Conservation (phyloP, 2,113 vertebrate genomes). For the Caloenas nicobarica region DNA sequence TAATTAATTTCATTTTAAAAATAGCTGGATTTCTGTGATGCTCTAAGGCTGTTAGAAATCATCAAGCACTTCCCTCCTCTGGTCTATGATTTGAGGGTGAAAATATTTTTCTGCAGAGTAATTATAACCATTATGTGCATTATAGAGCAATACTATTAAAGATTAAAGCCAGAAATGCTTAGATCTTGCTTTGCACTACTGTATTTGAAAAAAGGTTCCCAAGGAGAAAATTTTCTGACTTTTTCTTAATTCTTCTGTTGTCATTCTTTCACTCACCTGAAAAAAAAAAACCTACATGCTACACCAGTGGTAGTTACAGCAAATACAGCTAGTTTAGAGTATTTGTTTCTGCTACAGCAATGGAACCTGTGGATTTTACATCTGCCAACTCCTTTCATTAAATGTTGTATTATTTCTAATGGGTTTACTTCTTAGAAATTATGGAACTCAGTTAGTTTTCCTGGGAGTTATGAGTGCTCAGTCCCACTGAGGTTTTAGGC, state of each 20-base stretch:
- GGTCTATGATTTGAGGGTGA: background rate
- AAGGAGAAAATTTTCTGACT: background rate
- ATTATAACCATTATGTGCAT: background rate
- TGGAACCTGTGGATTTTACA: background rate
- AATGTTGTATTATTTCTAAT: background rate
- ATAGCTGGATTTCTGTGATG: background rate
- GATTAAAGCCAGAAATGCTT: background rate
- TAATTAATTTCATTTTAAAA: background rate
- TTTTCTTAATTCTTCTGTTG: background rate
- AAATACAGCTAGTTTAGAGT: background rate
- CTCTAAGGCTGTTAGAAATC: background rate
- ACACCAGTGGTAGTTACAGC: background rate
- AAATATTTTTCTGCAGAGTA: background rate
- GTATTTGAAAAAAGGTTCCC: background rate
- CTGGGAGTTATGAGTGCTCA: background rate
- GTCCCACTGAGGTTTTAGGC: background rate
- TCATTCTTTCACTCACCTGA: background rate
- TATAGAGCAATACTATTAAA: background rate
- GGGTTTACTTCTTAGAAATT: background rate
- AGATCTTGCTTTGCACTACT: background rate
- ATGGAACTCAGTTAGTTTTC: background rate
- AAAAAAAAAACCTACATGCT: background rate
- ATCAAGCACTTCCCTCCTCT: background rate
- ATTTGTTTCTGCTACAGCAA: background rate
- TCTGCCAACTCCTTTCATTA: background rate